These are phyloP conservation scores for Eueides isabella DNA, from an alignment of 1,140 invertebrate genomes.

Conservation along the genomic window DNA sequence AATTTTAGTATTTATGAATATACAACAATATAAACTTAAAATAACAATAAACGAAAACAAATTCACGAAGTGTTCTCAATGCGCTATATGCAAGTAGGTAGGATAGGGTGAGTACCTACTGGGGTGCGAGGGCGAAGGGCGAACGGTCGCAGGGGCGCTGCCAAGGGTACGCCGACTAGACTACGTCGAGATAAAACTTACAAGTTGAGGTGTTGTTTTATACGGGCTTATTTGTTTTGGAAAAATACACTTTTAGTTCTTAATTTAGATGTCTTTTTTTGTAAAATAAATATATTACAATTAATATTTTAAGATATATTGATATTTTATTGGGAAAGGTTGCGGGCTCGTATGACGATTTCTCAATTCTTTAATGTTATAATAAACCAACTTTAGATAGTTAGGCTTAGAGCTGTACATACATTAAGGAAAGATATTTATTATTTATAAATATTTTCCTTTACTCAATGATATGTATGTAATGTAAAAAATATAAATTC, in stretches of 20 bases:
- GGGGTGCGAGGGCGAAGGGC: conserved; percentile 45
- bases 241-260: background rate
- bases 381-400: too few species aligned
- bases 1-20: background rate
- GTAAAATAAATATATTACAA: background rate
- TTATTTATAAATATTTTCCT: too few species aligned
- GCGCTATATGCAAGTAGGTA: conserved; percentile 36
- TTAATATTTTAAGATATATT: background rate
- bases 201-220: conserved; percentile 9
- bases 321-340: too few species aligned
- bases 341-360: too few species aligned
- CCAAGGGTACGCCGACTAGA: conserved; percentile 43
- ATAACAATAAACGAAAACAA: background rate
- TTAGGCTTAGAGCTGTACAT: too few species aligned
- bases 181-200: conserved; percentile 33
- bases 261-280: background rate
- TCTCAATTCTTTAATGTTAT: too few species aligned
- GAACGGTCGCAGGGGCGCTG: conserved; percentile 50
- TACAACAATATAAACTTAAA: background rate
- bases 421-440: too few species aligned
- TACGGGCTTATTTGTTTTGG: conserved; percentile 9
- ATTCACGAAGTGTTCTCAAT: background rate
- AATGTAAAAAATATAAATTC: too few species aligned
- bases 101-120: conserved; percentile 31
- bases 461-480: too few species aligned